These are phyloP conservation scores for Calcarius lapponicus DNA, from an alignment of 2,797 vertebrate genomes.

Conservation along the genomic window DNA sequence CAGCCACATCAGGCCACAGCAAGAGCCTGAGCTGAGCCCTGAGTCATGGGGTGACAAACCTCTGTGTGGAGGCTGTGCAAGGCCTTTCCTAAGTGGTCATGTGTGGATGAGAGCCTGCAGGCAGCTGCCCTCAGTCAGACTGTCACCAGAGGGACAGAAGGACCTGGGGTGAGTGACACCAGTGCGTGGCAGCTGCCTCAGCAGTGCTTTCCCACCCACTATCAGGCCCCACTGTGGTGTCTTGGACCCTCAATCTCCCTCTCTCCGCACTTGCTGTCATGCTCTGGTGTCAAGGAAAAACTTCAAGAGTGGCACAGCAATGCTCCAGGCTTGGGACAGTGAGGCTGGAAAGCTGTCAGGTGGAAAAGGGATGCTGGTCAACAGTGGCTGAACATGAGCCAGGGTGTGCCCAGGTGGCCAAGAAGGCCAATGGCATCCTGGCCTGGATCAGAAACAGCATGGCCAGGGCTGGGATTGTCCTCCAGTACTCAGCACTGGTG, in stretches of 20 bases:
- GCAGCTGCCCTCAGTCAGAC: accelerated
- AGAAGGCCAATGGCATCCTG: not conserved
- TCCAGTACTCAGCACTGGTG: not conserved
- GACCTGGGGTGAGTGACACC: accelerated
- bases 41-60: accelerated
- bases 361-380: not conserved
- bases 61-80: not conserved
- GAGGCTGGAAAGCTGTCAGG: not conserved
- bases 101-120: accelerated
- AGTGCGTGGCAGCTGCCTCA: not conserved
- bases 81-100: not conserved
- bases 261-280: not conserved
- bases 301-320: not conserved
- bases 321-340: not conserved
- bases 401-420: accelerated
- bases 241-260: accelerated
- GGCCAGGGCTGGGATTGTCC: not conserved
- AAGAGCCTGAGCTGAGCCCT: not conserved
- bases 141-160: not conserved
- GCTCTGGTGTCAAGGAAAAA: not conserved
- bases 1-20: not conserved
- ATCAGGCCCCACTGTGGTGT: accelerated
- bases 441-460: not conserved
- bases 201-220: not conserved
- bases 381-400: not conserved